A percentile compares a stretch with the other conserved stretches of the same genome.
Evolutionary conservation across 1,140 invertebrate genomes (phyloP).

Genomic region (Arion vulgaris): DNA sequence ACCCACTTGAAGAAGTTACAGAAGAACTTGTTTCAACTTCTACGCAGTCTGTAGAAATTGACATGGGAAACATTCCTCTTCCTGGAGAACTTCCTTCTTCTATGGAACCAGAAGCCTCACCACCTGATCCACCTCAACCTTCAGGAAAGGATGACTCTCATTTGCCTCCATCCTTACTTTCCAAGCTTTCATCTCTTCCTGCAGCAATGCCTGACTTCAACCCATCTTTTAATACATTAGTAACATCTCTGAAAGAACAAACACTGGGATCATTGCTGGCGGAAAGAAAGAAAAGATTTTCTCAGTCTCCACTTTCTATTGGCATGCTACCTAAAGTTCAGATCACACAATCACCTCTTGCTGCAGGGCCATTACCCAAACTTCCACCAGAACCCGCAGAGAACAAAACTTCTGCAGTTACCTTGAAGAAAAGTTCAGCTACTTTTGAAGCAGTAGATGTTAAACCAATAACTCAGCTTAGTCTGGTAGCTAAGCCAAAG

Average conservation of each 20-base stretch:
- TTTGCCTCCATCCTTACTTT: neutral
- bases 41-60: neutral
- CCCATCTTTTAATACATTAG: neutral
- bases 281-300: conserved; percentile 32
- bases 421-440: neutral
- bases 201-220: neutral
- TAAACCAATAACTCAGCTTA: neutral
- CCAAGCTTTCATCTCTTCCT: neutral
- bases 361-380: conserved; percentile 26
- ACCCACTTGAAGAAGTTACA: neutral
- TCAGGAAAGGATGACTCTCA: neutral
- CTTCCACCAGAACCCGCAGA: conserved; percentile 19
- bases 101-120: neutral
- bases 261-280: neutral
- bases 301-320: conserved; percentile 33
- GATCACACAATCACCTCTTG: conserved; percentile 21
- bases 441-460: neutral
- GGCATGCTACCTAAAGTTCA: conserved; percentile 28
- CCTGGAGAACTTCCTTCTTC: neutral
- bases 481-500: neutral
- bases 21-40: too few species aligned
- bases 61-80: neutral
- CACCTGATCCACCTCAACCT: neutral
- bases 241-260: neutral
- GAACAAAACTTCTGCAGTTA: neutral